Conservation (phyloP, 1,140 invertebrate genomes). For the Lepidurus arcticus region DNA sequence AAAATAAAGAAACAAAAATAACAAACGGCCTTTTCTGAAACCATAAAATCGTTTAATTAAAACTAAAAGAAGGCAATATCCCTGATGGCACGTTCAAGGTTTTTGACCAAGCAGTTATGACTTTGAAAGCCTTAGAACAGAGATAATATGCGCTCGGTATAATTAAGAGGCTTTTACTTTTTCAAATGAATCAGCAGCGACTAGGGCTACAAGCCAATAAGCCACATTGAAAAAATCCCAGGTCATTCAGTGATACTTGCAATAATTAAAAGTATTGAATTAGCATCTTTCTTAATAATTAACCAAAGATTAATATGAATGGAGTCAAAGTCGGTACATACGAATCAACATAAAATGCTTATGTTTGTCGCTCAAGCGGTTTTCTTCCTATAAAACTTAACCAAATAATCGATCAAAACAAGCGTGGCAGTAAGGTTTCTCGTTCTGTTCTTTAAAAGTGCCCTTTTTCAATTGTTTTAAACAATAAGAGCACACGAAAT, state of each 20-base stretch:
- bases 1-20: too few species aligned
- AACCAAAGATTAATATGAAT: too few species aligned
- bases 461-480: slow-evolving; percentile 94
- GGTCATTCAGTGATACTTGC: neutral
- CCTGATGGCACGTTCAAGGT: too few species aligned
- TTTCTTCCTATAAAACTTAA: slow-evolving; percentile 42
- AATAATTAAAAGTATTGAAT: neutral
- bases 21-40: too few species aligned
- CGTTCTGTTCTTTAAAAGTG: slow-evolving; percentile 96
- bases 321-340: too few species aligned
- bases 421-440: slow-evolving; percentile 95
- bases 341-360: too few species aligned
- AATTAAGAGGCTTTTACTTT: neutral
- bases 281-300: neutral
- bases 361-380: neutral
- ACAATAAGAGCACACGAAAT: slow-evolving; percentile 98
- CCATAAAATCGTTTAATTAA: too few species aligned
- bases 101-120: too few species aligned
- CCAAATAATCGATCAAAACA: slow-evolving; percentile 97
- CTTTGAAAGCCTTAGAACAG: too few species aligned
- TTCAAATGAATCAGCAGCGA: neutral
- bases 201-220: slow-evolving; percentile 21
- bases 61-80: too few species aligned
- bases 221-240: neutral
- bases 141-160: neutral